Evolutionary conservation across 2,113 vertebrate genomes (phyloP).

Genomic region (Podarcis cretensis): DNA sequence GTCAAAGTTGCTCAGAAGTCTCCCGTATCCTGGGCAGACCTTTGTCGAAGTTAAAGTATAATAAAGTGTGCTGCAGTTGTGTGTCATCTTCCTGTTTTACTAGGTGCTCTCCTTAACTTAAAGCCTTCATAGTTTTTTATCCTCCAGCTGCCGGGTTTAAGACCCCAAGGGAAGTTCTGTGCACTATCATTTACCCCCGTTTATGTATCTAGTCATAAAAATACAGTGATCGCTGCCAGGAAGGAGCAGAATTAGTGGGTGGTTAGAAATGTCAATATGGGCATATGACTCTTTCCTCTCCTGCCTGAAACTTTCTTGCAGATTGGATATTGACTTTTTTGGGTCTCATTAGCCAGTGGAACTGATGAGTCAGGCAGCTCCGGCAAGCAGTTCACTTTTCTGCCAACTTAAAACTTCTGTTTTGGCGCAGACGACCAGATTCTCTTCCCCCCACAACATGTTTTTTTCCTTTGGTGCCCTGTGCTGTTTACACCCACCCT

Average conservation of each 20-base stretch:
- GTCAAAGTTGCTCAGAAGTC: background rate
- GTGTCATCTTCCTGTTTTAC: background rate
- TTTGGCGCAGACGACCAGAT: constrained; percentile 1
- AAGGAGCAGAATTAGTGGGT: background rate
- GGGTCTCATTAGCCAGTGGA: constrained; percentile 14
- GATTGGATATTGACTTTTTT: background rate
- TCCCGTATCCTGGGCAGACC: no score
- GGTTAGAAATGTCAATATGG: background rate
- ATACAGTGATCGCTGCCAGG: background rate
- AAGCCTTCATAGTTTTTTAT: constrained; percentile 18
- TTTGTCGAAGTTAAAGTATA: background rate
- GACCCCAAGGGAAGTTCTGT: constrained; percentile 16
- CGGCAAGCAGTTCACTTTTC: background rate
- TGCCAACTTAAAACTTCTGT: constrained; percentile 27
- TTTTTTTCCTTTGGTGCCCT: constrained; percentile 24
- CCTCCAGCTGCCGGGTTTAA: background rate
- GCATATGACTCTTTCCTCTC: background rate
- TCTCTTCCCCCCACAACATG: accelerated
- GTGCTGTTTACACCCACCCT: background rate
- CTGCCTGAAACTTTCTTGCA: constrained; percentile 3
- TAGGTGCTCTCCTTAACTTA: background rate
- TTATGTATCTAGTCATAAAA: constrained; percentile 4
- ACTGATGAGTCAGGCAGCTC: constrained; percentile 27
- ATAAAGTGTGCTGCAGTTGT: background rate
- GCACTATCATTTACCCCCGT: accelerated